Evolutionary conservation across 1,140 invertebrate genomes (phyloP), one percentile per base, ranked within the genome.

Genomic region (Nixonia krombeini): DNA sequence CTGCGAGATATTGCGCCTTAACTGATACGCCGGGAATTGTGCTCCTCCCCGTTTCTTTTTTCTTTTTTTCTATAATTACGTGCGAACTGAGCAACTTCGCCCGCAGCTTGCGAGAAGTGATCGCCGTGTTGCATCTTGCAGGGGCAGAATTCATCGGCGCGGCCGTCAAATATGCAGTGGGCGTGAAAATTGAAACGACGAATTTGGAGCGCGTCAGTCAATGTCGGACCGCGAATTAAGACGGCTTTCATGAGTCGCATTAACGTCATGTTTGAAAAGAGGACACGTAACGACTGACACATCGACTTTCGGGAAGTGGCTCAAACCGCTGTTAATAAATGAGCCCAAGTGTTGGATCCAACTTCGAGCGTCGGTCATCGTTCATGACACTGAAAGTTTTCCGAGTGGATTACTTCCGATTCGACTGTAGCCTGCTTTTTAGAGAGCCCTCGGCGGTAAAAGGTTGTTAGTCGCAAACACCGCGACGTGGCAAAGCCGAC

Each of bases 361-460:
- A 67, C 56, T 61, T 61, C 57, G 56, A 51, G 40, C 29, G 25
- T 50, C 49, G 15, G 45, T 16, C 33, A 29, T 64, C 44, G 56
- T 31, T 57, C 45, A 37, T 53, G 49, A 55, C 56, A 67, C 51
- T 56, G 56, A 29, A 49, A 59, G 25, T 56, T 67, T 59, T 56
- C 61, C 51, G 51, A 67, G 64, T 56, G 52, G 45, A 67, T 67
- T 68, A 61, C 41, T 68, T 68, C 46, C 64, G 57, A 42, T 62
- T 67, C 52, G 64, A 68, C 41, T 51, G 50, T 40, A 62, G 46
- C 46, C 57, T 37, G 62, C 40, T 68, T 68, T 68, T 67, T 55
- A 37, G 35, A 46, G 56, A 56, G 56, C 40, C 49, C 56, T 51
- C 40, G 38, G 16, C 31, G 33, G 44, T 13, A 58, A 65, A 57